Conservation (phyloP, 2,888 invertebrate genomes). For the Pristionchus exspectatus region DNA sequence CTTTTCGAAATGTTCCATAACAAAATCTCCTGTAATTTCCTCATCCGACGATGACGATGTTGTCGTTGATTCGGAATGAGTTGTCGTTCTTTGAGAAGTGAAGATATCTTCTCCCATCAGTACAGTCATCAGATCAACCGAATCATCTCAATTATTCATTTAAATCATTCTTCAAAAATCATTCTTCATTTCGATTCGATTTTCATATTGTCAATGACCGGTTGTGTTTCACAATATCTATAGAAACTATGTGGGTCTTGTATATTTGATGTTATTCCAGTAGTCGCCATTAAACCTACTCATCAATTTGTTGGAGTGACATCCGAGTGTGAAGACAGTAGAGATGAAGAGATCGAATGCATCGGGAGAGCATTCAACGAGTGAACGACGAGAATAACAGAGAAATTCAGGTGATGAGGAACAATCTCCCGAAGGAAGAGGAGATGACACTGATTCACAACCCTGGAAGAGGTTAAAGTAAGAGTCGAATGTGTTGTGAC, state of each 20-base stretch:
- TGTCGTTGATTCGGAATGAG: not conserved
- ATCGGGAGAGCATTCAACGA: conserved; percentile 53
- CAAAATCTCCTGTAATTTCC: not conserved
- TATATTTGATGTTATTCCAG: not conserved
- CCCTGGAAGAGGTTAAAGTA: conserved; percentile 14
- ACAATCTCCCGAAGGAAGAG: conserved; percentile 18
- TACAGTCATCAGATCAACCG: conserved; percentile 38
- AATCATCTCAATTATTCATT: conserved; percentile 5
- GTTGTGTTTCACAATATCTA: not conserved
- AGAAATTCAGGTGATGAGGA: conserved; percentile 44
- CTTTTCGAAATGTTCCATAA: not conserved
- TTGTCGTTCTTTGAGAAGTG: conserved; percentile 24
- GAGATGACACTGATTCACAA: not conserved
- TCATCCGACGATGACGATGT: not conserved
- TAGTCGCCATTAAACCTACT: not conserved
- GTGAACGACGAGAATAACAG: conserved; percentile 36
- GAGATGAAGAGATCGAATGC: conserved; percentile 54
- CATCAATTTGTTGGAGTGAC: not conserved
- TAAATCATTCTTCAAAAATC: not conserved
- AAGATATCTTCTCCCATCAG: conserved; percentile 46
- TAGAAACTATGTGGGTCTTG: not conserved
- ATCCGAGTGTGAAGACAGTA: conserved; percentile 51
- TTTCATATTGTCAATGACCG: no score
- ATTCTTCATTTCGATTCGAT: no score
- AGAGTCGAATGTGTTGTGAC: not conserved